A percentile compares a stretch with the other conserved stretches of the same genome.
Conservation (phyloP, 2,113 vertebrate genomes). For the Rhinoptilus africanus region DNA sequence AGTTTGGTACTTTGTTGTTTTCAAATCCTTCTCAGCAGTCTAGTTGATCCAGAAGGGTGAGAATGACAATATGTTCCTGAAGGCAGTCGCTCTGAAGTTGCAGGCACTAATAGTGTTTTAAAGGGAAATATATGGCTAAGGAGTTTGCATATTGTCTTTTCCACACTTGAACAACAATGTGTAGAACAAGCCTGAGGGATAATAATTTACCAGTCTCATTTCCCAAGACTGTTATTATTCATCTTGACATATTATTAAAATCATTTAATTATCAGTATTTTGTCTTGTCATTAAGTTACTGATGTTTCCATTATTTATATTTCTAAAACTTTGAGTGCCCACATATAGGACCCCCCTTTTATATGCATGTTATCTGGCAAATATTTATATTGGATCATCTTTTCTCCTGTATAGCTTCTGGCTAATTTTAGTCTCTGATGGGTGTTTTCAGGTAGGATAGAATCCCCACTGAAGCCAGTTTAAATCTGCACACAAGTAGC, state of each 20-base stretch:
- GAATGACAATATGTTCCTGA: not conserved
- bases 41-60: not conserved
- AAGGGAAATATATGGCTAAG: not conserved
- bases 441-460: not conserved
- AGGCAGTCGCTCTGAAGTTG: not conserved
- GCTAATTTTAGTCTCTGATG: not conserved
- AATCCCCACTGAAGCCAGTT: not conserved
- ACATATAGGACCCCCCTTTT: not conserved
- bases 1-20: not conserved
- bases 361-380: not conserved
- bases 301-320: slow-evolving; percentile 49
- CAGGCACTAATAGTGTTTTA: not conserved
- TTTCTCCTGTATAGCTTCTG: not conserved
- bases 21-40: not conserved
- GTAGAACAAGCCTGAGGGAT: slow-evolving; percentile 2
- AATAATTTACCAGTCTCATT: slow-evolving; percentile 58
- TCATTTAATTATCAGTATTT: slow-evolving; percentile 71
- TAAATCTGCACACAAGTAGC: not conserved
- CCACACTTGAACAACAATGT: slow-evolving; percentile 16
- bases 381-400: not conserved
- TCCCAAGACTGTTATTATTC: slow-evolving; percentile 61
- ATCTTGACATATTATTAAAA: slow-evolving; percentile 72
- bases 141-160: slow-evolving; percentile 31
- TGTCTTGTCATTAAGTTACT: slow-evolving; percentile 46
- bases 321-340: not conserved